Evolutionary conservation across 2,888 invertebrate genomes (phyloP).

Genomic region (Loripinus fragilis): DNA sequence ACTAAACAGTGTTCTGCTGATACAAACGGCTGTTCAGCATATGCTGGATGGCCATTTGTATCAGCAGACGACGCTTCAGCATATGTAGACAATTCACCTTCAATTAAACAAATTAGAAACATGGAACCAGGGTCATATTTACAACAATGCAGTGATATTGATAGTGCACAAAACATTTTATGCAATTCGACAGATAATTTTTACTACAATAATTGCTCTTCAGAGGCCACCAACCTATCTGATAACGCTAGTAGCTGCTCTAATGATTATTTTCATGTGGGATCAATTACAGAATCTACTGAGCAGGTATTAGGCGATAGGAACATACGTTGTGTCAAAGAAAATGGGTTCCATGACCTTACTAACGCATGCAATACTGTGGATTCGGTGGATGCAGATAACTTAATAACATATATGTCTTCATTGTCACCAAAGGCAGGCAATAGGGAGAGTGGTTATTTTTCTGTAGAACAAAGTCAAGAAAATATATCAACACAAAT

Average conservation of each 20-base stretch:
- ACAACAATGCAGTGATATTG: not conserved
- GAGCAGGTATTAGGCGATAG: not conserved
- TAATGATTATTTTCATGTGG: not conserved
- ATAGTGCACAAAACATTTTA: not conserved
- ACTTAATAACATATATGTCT: no score
- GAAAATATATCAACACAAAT: not conserved
- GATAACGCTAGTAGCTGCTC: not conserved
- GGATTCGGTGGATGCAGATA: no score
- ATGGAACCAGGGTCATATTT: not conserved
- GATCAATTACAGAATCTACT: not conserved
- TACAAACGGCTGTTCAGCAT: no score
- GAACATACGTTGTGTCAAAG: not conserved
- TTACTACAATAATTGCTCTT: not conserved
- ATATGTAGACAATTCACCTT: no score
- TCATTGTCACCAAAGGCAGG: not conserved
- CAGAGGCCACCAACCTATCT: not conserved
- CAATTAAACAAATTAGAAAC: not conserved
- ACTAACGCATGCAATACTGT: no score
- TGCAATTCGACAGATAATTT: not conserved
- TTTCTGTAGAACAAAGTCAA: slow-evolving; percentile 4
- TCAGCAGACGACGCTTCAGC: no score
- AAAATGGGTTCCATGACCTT: not conserved
- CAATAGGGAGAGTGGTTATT: not conserved
- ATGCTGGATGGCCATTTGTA: no score
- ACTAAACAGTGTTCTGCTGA: no score